Percentiles rank a stretch among this genome's conserved stretches.
These are phyloP conservation scores for Camponotus fellah DNA, from an alignment of 2,888 invertebrate genomes.

Conservation along the genomic window DNA sequence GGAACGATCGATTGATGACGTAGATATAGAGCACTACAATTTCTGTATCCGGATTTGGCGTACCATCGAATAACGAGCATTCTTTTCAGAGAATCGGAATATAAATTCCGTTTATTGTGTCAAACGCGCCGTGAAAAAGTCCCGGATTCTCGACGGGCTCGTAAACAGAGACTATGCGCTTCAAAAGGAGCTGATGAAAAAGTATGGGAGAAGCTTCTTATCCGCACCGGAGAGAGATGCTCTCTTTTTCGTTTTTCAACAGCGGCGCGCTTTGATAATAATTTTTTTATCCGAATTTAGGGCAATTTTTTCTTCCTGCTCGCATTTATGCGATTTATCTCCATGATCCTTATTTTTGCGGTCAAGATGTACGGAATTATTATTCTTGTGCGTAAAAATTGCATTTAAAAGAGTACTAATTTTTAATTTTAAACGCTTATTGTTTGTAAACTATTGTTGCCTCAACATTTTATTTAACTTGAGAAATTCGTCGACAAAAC, in stretches of 20 bases:
- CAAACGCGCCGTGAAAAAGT: conserved; percentile 39
- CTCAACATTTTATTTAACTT: background rate
- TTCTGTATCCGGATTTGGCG: conserved; percentile 24
- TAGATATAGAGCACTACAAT: conserved; percentile 19
- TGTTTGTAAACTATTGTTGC: background rate
- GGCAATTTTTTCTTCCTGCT: conserved; percentile 5
- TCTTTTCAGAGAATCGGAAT: conserved; percentile 20
- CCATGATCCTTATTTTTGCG: background rate
- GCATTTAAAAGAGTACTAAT: background rate
- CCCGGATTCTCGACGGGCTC: conserved; percentile 44
- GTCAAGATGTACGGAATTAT: background rate
- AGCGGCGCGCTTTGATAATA: conserved; percentile 53
- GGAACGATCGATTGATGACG: background rate
- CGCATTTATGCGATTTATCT: background rate
- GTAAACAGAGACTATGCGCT: conserved; percentile 68
- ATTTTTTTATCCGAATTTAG: conserved; percentile 15
- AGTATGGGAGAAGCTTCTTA: background rate
- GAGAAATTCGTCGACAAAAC: background rate
- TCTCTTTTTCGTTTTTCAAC: conserved; percentile 42
- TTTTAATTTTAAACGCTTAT: background rate
- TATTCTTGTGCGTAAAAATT: background rate
- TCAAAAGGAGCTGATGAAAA: conserved; percentile 41
- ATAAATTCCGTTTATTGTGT: conserved; percentile 46
- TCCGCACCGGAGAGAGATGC: conserved; percentile 9
- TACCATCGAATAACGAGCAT: conserved; percentile 8